These are phyloP conservation scores for Scaptodrosophila latifasciaeformis DNA, from an alignment of 2,888 invertebrate species.

Conservation along the genomic window DNA sequence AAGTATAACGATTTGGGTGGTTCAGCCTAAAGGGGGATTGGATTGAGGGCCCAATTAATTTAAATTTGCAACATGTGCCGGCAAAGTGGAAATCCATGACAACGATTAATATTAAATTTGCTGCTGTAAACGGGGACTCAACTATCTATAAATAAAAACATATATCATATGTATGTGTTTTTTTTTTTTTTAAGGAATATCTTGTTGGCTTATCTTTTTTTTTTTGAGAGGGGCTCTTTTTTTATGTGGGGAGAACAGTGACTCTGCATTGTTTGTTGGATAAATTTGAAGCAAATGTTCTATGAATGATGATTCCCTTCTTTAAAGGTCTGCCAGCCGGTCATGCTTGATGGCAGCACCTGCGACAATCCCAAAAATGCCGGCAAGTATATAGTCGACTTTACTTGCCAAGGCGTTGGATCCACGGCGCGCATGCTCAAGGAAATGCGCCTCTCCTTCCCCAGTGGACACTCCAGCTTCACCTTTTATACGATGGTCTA, in stretches of 20 bases:
- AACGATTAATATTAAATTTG: slow-evolving; percentile 45
- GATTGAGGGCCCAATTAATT: slow-evolving; percentile 42
- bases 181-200: too few species aligned
- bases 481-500: slow-evolving; percentile 91
- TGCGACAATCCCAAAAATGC: slow-evolving; percentile 77
- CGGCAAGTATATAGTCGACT: slow-evolving; percentile 83
- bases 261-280: slow-evolving; percentile 50
- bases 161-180: too few species aligned
- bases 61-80: slow-evolving; percentile 50
- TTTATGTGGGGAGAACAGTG: slow-evolving; percentile 45
- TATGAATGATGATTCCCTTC: not conserved
- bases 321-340: slow-evolving; percentile 51
- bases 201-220: not conserved
- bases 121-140: too few species aligned
- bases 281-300: not conserved
- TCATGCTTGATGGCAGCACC: slow-evolving; percentile 37
- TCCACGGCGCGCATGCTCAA: slow-evolving; percentile 78
- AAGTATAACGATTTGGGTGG: slow-evolving; percentile 74
- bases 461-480: slow-evolving; percentile 94
- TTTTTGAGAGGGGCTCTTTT: too few species aligned
- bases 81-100: slow-evolving; percentile 6
- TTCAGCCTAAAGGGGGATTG: not conserved
- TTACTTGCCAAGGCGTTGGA: slow-evolving; percentile 79
- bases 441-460: slow-evolving; percentile 90
- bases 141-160: too few species aligned